A percentile compares a stretch with the other conserved stretches of the same genome.
These are phyloP conservation scores for Silurus meridionalis DNA, from an alignment of 2,113 vertebrate genomes.

Conservation along the genomic window DNA sequence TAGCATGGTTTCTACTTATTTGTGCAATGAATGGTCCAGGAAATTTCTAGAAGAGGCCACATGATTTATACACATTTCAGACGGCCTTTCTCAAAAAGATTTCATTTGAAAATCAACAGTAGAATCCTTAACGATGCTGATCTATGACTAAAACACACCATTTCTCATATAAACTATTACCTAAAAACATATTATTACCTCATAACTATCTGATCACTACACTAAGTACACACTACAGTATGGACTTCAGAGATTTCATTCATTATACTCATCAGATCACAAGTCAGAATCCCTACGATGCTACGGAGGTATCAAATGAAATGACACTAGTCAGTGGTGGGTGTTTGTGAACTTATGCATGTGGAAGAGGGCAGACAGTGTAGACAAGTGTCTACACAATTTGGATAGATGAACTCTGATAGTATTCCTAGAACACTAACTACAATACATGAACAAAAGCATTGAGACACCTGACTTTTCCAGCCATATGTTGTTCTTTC, in stretches of 20 bases:
- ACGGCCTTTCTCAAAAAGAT: not conserved
- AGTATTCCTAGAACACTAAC: too few relatives aligned
- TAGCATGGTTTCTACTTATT: not conserved
- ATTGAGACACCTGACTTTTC: too few relatives aligned
- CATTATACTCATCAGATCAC: not conserved
- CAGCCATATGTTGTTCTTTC: too few relatives aligned
- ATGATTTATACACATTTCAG: not conserved
- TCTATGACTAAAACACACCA: not conserved
- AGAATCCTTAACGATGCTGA: not conserved
- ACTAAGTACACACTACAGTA: not conserved
- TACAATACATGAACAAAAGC: too few relatives aligned
- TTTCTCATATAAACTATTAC: too few relatives aligned
- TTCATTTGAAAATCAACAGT: conserved; percentile 1
- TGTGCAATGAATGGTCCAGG: not conserved
- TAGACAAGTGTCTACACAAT: too few relatives aligned
- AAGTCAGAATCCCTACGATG: not conserved
- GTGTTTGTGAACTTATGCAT: not conserved
- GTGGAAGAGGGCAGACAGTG: not conserved
- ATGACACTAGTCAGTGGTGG: too few relatives aligned
- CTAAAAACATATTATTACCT: not conserved
- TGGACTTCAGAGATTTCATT: not conserved
- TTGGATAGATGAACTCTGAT: too few relatives aligned
- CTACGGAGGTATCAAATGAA: not conserved
- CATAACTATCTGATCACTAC: not conserved
- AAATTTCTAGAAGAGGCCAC: not conserved